Conservation (phyloP, 2,888 invertebrate genomes). For the Danaus chrysippus region DNA sequence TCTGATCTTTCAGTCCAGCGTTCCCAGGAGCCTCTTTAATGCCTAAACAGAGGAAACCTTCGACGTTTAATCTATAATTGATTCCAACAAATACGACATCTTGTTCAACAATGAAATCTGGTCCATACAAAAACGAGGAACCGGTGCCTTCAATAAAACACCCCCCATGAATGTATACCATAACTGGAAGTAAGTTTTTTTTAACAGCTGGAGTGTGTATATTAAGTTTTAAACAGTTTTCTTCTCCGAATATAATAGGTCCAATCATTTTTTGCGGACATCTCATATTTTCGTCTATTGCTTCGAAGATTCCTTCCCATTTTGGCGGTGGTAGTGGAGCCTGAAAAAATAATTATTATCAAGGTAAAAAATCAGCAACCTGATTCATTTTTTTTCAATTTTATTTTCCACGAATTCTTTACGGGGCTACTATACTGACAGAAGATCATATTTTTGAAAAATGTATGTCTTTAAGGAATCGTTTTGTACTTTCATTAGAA, state of each 20-base stretch:
- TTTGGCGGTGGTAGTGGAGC: constrained; percentile 61
- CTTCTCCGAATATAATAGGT: constrained; percentile 49
- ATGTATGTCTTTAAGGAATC: too few species aligned
- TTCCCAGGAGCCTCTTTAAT: constrained; percentile 82
- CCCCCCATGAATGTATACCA: constrained; percentile 83
- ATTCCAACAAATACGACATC: constrained; percentile 79
- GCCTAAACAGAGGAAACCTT: constrained; percentile 82
- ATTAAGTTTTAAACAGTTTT: constrained; percentile 64
- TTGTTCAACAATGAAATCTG: constrained; percentile 79
- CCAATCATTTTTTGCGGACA: constrained; percentile 51
- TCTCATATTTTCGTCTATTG: constrained; percentile 60
- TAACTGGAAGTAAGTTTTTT: constrained; percentile 68
- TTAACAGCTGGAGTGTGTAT: constrained; percentile 54
- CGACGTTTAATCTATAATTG: constrained; percentile 79
- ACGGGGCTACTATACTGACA: too few species aligned
- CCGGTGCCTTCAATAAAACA: constrained; percentile 80
- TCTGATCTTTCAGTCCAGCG: constrained; percentile 78
- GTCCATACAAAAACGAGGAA: constrained; percentile 79
- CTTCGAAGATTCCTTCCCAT: constrained; percentile 66
- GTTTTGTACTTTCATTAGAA: too few species aligned
- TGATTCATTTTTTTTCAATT: background rate
- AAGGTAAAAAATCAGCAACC: background rate
- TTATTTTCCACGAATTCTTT: too few species aligned
- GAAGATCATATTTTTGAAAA: too few species aligned
- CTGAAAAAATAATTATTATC: constrained; percentile 44